Base-by-base conservation (phyloP, 2,113 vertebrate species). In the Ictidomys tridecemlineatus region DNA sequence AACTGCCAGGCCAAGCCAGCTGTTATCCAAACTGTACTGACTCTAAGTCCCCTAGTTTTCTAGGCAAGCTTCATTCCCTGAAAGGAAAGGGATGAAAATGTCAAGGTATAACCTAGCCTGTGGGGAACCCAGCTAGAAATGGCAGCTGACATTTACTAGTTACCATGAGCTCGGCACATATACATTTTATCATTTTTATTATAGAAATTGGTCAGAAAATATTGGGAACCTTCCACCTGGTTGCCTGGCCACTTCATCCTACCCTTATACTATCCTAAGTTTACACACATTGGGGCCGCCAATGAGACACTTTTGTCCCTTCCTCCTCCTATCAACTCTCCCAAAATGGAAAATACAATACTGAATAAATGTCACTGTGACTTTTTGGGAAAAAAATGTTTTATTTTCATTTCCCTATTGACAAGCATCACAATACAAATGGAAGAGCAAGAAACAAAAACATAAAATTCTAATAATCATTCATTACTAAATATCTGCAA, bases 271-370 rank as follows among this genome's bases (percentile, higher is more conserved):
- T 93, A 91, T 20, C 53, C 42, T n/a, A 85, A 88, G 69, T 93
- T 84, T 48, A 89, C 56, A 86, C 3, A 76, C 86, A 93, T 93
- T 5, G 18, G 63, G 85, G 89, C 95, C 45, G 76, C 24, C 28
- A 32, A 4, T 42, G 45, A 79, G 42, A 89, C 48, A 4, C 30
- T 94, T 94, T 80, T 45, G 20, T 18, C 8, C 45, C n/a, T 72
- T 67, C 14, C 10, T 86, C 7, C 51, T 79, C 56, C 70, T 70
- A 24, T 76, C 24, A 45, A 87, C 0, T 76, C 30, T 22, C 34
- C 17, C 3, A 20, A 51, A 67, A 94, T 97, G 84, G 94, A 94
- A 97, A 97, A 91, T 93, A 63, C 65, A 97, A 91, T 93, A 63
- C 65, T 92, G 18, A 94, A 93, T 67, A 96, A 96, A 94, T 88